Base-by-base conservation (phyloP, 2,888 invertebrate genomes). In the Calliopum simillimum region DNA sequence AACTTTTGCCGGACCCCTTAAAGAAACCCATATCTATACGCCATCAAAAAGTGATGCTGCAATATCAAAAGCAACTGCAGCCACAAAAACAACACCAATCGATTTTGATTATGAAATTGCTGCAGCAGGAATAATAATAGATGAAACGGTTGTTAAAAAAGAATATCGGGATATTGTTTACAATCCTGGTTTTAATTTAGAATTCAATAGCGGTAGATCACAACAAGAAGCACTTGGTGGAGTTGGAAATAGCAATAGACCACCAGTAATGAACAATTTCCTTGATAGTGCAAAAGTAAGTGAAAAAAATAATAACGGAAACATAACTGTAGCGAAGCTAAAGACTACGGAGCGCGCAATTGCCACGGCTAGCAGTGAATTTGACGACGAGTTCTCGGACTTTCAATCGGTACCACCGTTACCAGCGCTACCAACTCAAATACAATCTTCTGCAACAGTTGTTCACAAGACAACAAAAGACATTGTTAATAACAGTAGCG, bases 351-450 rank as follows among this genome's bases (percentile, higher is more conserved):
- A 33, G 2, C 5, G 33, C 4, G 14, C 19, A 19, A 43, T 61
- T 63, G 41, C 23, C 16, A n/a, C n/a, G n/a, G 12, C 41, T 13
- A 33, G 56, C 0, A 69, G 71, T 8, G 75, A 77, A 23, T 81
- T 83, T 33, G 86, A 88, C 70, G 87, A 87, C 75, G 88, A 88
- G 71, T 88, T 89, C 76, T 85, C 87, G 65, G 87, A 88, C 63
- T 88, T 88, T 78, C 87, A 88, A 78, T 85, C 81, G 41, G 81
- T 84, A 72, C 80, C 83, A 19, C 78, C 81, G 21, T 70, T 74
- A 14, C 79, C 83, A 13, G 77, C 80, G 16, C 69, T 74, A 13
- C 74, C 69, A 33, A 1, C 33, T 33, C 33, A 33, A 33, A 33
- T 33, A 33, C 33, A 6, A 1, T 8, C 5, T 44, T 5, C 62